phyloP scores from a whole-genome alignment of 2,888 invertebrate species.

The Spialia ferax region DNA sequence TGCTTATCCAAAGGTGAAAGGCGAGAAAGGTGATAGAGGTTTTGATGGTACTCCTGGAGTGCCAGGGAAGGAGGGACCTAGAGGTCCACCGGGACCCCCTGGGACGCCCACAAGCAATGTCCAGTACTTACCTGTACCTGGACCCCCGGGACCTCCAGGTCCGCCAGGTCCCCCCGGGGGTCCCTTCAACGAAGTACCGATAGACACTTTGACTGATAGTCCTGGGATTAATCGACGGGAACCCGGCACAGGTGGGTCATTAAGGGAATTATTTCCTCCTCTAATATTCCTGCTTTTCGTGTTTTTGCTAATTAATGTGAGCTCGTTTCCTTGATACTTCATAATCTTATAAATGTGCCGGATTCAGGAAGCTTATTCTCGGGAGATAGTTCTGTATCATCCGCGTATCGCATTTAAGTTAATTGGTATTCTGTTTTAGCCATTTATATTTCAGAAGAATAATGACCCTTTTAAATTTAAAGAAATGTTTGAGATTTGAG shows the following conservation, averaged over 20 bases:
- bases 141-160: slow-evolving; percentile 91
- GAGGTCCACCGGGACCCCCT: slow-evolving; percentile 89
- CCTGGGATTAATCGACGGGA: slow-evolving; percentile 73
- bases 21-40: slow-evolving; percentile 91
- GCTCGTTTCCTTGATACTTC: background rate
- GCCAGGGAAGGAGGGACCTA: slow-evolving; percentile 81
- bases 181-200: slow-evolving; percentile 63
- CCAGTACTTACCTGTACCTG: slow-evolving; percentile 91
- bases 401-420: background rate
- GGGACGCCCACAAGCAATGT: slow-evolving; percentile 81
- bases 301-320: slow-evolving; percentile 24
- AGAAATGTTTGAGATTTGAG: too few relatives aligned
- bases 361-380: background rate
- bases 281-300: slow-evolving; percentile 9
- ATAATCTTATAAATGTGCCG: background rate
- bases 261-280: slow-evolving; percentile 23
- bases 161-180: slow-evolving; percentile 77
- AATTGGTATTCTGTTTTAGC: background rate
- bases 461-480: background rate
- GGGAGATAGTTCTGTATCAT: background rate
- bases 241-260: slow-evolving; percentile 61
- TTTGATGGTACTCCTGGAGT: slow-evolving; percentile 86
- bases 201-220: slow-evolving; percentile 76
- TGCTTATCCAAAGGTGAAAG: slow-evolving; percentile 72
- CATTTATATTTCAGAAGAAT: too few relatives aligned